Base-by-base conservation (phyloP, 1,140 invertebrate species). In the Hermetia illucens region DNA sequence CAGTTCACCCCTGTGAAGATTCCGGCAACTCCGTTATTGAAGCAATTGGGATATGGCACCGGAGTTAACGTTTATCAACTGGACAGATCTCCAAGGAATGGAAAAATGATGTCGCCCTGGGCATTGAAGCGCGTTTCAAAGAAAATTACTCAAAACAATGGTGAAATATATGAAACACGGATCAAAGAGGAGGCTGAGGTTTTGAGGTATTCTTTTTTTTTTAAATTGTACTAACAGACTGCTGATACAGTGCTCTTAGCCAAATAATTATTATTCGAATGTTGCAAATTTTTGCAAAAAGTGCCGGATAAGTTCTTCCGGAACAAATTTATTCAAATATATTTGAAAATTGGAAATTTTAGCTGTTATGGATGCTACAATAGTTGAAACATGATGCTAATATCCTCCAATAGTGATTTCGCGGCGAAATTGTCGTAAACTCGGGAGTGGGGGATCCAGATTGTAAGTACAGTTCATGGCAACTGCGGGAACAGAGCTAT, bases 31-130 rank as follows among this genome's bases (percentile, higher is more conserved):
- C 55, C 55, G 18, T 51, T 58, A 42, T 39, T 58, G 3, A 54
- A 55, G 21, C 58, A 48, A 13, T 43, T 61, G 17, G 46, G 54
- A 43, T 45, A 50, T 49, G 52, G 60, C 40, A 49, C 48, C 80
- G 83, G 83, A 39, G 74, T 87, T 17, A 72, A 69, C 43, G 82
- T 89, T 4, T 85, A 80, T 58, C 72, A 77, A 41, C 52, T 87
- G 42, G 68, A 83, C 40, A 63, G 82, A 45, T 80, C 79, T 0
- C 79, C 80, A 2, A 64, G 64, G 47, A 65, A 68, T 5, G 74
- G 74, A 21, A 67, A 73, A 45, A 58, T 66, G 2, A 58, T 70
- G 29, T 87, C 83, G 2, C 85, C 84, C 2, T 89, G 83, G 85
- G 85, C 82, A 4, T 64, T 88, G 2, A 89, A 89, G 50, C 78